Evolutionary conservation across 2,797 vertebrate species (phyloP).

Genomic region (Sebastes steindachneri): DNA sequence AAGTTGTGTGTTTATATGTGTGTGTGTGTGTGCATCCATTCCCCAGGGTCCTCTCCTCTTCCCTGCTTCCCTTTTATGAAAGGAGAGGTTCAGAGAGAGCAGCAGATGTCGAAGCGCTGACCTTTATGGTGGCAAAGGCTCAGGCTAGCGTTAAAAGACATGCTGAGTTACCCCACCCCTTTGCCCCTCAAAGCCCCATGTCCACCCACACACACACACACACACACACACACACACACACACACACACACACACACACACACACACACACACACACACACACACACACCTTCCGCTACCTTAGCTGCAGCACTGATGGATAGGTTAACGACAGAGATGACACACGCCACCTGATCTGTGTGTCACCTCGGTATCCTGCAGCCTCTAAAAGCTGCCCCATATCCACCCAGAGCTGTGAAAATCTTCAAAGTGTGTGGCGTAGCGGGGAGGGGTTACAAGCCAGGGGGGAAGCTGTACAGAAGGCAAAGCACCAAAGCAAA

Average conservation of each 20-base stretch:
- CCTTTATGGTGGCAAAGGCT: slow-evolving; percentile 80
- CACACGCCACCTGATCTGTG: slow-evolving; percentile 57
- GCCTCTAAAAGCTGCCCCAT: slow-evolving; percentile 34
- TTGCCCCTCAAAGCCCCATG: slow-evolving; percentile 40
- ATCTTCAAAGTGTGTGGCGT: slow-evolving; percentile 64
- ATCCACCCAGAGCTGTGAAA: slow-evolving; percentile 54
- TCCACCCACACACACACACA: background rate
- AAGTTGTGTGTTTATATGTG: slow-evolving; percentile 25
- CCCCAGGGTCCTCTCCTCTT: slow-evolving; percentile 79
- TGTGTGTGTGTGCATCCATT: slow-evolving; percentile 40
- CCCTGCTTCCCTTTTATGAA: slow-evolving; percentile 72
- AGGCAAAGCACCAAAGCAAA: slow-evolving; percentile 58
- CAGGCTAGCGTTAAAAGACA: slow-evolving; percentile 75
- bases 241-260: no score
- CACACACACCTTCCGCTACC: slow-evolving; percentile 1
- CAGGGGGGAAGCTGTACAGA: slow-evolving; percentile 12
- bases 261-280: background rate
- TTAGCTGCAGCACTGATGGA: slow-evolving; percentile 25
- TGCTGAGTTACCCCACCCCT: slow-evolving; percentile 17
- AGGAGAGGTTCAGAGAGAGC: slow-evolving; percentile 77
- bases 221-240: background rate
- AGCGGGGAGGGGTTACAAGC: background rate
- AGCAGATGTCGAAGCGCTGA: slow-evolving; percentile 80
- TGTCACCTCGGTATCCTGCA: slow-evolving; percentile 51
- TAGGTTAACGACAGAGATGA: slow-evolving; percentile 53